Evolutionary conservation across 2,888 invertebrate genomes (phyloP).

Genomic region (Agriopis leucophaearia): DNA sequence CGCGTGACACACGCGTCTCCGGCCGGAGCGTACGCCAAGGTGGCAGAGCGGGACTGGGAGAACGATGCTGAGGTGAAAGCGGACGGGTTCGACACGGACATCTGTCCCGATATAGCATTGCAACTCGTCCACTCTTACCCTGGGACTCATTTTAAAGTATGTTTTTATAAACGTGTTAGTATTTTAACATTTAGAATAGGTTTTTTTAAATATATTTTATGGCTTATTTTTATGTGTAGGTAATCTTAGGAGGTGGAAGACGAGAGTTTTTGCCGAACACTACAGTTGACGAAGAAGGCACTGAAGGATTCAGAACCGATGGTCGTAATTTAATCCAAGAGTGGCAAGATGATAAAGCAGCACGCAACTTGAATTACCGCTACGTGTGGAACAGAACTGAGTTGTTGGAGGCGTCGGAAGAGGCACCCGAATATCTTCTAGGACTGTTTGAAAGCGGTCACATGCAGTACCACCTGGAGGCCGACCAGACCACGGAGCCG

Average conservation of each 20-base stretch:
- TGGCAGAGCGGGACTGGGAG: slow-evolving; percentile 90
- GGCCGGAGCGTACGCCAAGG: slow-evolving; percentile 88
- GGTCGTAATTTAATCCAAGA: slow-evolving; percentile 88
- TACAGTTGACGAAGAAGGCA: slow-evolving; percentile 80
- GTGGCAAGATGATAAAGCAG: slow-evolving; percentile 86
- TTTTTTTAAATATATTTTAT: too few relatives aligned
- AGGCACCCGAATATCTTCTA: slow-evolving; percentile 87
- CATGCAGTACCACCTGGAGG: slow-evolving; percentile 89
- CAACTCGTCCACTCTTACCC: slow-evolving; percentile 89
- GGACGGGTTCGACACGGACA: slow-evolving; percentile 70
- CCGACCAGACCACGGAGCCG: slow-evolving; percentile 75
- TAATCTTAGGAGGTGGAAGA: slow-evolving; percentile 92
- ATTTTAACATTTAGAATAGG: too few relatives aligned
- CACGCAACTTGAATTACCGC: slow-evolving; percentile 63
- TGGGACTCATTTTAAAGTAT: slow-evolving; percentile 89
- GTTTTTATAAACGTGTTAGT: slow-evolving; percentile 49
- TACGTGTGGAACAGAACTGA: slow-evolving; percentile 88
- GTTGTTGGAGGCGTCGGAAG: slow-evolving; percentile 70
- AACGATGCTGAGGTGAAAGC: slow-evolving; percentile 83
- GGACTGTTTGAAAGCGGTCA: slow-evolving; percentile 89
- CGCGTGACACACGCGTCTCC: slow-evolving; percentile 93
- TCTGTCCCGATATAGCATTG: slow-evolving; percentile 90
- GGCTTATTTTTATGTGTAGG: slow-evolving; percentile 61
- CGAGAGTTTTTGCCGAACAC: slow-evolving; percentile 88
- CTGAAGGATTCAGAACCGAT: slow-evolving; percentile 81